Percentiles rank a stretch among this genome's conserved stretches.
These are phyloP conservation scores for Jaculus jaculus DNA, from an alignment of 2,113 vertebrate genomes.

Conservation along the genomic window DNA sequence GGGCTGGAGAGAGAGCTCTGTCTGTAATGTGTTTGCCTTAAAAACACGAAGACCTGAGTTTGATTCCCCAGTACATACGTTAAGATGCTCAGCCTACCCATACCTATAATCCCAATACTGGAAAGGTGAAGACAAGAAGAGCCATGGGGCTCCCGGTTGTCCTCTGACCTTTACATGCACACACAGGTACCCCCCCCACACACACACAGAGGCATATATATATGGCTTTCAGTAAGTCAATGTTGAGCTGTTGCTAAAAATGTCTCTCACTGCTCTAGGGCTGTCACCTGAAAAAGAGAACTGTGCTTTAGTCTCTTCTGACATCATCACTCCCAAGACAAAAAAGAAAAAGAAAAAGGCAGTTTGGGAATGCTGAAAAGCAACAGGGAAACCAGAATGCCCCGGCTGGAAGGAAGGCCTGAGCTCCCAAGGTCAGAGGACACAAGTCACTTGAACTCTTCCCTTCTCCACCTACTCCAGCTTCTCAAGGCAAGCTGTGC, in stretches of 20 bases:
- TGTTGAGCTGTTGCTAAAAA: not conserved
- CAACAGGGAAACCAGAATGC: not conserved
- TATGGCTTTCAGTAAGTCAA: not conserved
- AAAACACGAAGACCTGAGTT: too few species aligned
- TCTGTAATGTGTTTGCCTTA: too few species aligned
- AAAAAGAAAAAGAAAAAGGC: constrained; percentile 26
- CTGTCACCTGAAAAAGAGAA: not conserved
- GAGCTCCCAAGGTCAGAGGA: not conserved
- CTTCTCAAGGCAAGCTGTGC: not conserved
- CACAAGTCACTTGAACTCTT: not conserved
- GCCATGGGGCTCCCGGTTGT: too few species aligned
- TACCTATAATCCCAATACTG: too few species aligned
- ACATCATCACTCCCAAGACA: not conserved
- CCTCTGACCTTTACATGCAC: too few species aligned
- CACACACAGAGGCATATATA: too few species aligned
- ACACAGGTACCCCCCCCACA: too few species aligned
- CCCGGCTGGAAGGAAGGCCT: not conserved
- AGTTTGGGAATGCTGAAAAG: not conserved
- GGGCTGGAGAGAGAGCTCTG: too few species aligned
- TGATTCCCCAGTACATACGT: too few species aligned
- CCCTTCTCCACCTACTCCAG: not conserved
- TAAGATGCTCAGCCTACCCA: too few species aligned
- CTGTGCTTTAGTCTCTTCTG: not conserved
- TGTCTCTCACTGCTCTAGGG: not conserved
- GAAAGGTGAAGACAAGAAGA: too few species aligned